Evolutionary conservation across 1,140 invertebrate genomes (phyloP).

Genomic region (Sesamia nonagrioides): DNA sequence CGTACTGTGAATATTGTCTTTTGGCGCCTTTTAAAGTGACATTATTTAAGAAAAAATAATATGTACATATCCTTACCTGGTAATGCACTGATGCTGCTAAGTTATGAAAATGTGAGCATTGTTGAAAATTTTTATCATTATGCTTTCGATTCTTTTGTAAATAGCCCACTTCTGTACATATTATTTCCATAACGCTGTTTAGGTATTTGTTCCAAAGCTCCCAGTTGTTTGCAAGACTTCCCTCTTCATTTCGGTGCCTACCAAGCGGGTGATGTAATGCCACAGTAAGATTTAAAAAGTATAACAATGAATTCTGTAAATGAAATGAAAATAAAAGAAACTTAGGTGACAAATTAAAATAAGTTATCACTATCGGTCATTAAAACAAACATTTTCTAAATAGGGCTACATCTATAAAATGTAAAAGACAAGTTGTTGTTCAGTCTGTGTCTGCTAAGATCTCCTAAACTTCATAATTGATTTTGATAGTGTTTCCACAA

Average conservation of each 20-base stretch:
- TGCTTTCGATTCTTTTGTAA: conserved; percentile 67
- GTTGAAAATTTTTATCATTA: conserved; percentile 52
- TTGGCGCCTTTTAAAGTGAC: no score
- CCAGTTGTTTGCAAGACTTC: conserved; percentile 69
- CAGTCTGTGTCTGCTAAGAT: no score
- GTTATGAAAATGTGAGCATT: conserved; percentile 63
- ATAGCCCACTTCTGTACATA: conserved; percentile 69
- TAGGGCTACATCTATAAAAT: no score
- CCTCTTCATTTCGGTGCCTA: conserved; percentile 60
- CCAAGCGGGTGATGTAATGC: conserved; percentile 71
- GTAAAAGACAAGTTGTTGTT: no score
- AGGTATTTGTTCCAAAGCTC: conserved; percentile 72
- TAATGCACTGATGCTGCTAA: conserved; percentile 72
- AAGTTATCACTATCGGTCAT: no score
- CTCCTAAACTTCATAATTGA: no score
- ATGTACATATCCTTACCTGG: conserved; percentile 63
- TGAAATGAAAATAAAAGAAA: no score
- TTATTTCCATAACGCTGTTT: conserved; percentile 74
- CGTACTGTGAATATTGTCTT: no score
- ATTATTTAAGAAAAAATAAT: background rate
- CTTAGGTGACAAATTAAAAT: no score
- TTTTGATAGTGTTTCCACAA: no score
- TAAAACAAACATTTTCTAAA: no score
- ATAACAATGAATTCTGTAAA: conserved; percentile 72
- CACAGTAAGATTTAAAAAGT: conserved; percentile 64